phyloP scores from a whole-genome alignment of 2,113 vertebrate genomes.

The Emydocephalus ijimae region DNA sequence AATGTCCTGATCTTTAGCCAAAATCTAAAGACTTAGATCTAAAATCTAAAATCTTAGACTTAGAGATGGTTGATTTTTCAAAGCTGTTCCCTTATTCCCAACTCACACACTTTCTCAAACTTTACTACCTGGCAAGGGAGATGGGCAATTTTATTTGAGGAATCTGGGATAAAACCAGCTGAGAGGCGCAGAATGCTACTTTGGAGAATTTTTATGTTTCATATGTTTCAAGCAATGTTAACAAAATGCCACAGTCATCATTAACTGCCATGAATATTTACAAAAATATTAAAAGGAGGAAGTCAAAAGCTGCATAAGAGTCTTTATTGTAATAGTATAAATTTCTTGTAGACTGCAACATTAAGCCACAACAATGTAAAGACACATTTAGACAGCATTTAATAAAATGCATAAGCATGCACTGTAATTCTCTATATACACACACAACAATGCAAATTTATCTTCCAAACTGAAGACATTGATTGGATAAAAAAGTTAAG shows the following conservation, averaged over 20 bases:
- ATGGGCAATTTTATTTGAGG: background rate
- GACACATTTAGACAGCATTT: slow-evolving; percentile 85
- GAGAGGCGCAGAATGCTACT: background rate
- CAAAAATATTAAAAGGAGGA: slow-evolving; percentile 26
- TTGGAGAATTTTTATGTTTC: background rate
- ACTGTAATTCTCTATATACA: slow-evolving; percentile 88
- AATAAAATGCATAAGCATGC: slow-evolving; percentile 95
- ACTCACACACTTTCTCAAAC: background rate
- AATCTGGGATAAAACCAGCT: background rate
- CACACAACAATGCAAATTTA: slow-evolving; percentile 83
- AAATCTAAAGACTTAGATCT: background rate
- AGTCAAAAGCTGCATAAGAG: slow-evolving; percentile 14
- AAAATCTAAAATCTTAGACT: too few species aligned
- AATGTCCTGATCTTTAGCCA: background rate
- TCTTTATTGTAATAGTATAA: slow-evolving; percentile 77
- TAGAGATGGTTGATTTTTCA: background rate
- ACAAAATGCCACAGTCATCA: background rate
- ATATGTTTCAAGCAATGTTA: background rate
- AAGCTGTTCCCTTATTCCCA: background rate
- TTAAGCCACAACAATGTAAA: slow-evolving; percentile 84
- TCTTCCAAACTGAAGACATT: slow-evolving; percentile 75
- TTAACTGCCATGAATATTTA: background rate
- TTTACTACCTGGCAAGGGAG: background rate
- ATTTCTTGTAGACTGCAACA: slow-evolving; percentile 74
- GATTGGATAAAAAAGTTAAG: slow-evolving; percentile 80